phyloP scores from a whole-genome alignment of 2,888 invertebrate genomes.

The Ennomos fuscantarius region DNA sequence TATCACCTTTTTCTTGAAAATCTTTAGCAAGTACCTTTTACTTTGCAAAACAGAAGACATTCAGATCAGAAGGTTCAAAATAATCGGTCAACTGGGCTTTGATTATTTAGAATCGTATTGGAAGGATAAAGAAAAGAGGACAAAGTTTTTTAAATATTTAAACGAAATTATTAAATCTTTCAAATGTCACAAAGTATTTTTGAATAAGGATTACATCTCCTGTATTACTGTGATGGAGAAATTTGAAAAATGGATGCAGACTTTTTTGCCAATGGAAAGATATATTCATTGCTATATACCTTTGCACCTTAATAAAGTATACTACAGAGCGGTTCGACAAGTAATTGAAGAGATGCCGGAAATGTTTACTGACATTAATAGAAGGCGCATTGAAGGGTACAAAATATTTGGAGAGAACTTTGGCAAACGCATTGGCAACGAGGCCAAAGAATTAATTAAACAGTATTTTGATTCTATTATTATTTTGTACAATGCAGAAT shows the following conservation, averaged over 20 bases:
- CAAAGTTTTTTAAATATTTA: slow-evolving; percentile 30
- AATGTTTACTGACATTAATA: slow-evolving; percentile 46
- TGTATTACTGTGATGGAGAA: slow-evolving; percentile 55
- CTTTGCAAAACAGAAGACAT: slow-evolving; percentile 47
- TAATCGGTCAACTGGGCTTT: slow-evolving; percentile 49
- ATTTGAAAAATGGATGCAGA: slow-evolving; percentile 49
- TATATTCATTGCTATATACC: slow-evolving; percentile 50
- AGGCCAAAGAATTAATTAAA: slow-evolving; percentile 46
- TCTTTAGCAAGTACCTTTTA: slow-evolving; percentile 58
- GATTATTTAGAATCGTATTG: slow-evolving; percentile 41
- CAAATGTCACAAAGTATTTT: slow-evolving; percentile 54
- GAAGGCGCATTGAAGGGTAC: slow-evolving; percentile 45
- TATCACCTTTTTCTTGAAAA: slow-evolving; percentile 41
- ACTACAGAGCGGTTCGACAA: slow-evolving; percentile 56
- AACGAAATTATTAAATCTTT: slow-evolving; percentile 47
- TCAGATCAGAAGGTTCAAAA: slow-evolving; percentile 45
- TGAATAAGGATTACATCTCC: slow-evolving; percentile 48
- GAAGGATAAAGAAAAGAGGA: slow-evolving; percentile 1
- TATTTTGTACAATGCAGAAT: slow-evolving; percentile 47
- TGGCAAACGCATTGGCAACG: slow-evolving; percentile 54
- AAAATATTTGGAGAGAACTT: slow-evolving; percentile 55
- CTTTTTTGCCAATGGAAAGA: slow-evolving; percentile 51
- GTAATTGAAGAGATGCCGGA: slow-evolving; percentile 48
- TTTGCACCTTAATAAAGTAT: slow-evolving; percentile 61
- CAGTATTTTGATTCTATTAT: slow-evolving; percentile 57